Evolutionary conservation across 2,113 vertebrate species (phyloP).

Genomic region (Ceyx margarethae): DNA sequence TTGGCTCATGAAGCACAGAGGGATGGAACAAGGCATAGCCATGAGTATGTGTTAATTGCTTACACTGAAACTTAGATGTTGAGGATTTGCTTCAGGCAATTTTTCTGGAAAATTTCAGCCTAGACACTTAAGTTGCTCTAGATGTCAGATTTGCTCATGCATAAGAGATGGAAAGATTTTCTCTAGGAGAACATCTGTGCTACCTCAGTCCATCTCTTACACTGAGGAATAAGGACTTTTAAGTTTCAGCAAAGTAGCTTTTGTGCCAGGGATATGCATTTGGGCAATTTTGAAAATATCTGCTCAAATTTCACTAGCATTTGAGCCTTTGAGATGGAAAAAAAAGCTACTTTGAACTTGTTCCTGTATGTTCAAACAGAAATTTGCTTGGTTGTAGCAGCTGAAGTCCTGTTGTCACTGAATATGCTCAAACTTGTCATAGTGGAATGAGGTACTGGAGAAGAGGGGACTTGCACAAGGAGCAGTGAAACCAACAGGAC

Average conservation of each 20-base stretch:
- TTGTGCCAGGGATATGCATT: not conserved
- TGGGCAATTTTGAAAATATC: not conserved
- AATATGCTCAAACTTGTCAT: not conserved
- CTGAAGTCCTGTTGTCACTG: not conserved
- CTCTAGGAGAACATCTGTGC: not conserved
- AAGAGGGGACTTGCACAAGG: not conserved
- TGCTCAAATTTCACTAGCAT: not conserved
- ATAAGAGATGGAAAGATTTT: not conserved
- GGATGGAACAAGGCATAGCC: not conserved
- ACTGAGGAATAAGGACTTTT: not conserved
- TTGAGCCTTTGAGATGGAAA: not conserved
- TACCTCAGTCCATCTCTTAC: not conserved
- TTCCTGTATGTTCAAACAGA: not conserved
- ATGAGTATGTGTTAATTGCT: not conserved
- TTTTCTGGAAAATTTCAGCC: not conserved
- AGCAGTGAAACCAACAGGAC: not conserved
- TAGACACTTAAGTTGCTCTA: not conserved
- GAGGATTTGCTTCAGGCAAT: not conserved
- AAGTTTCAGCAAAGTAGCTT: not conserved
- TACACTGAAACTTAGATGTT: not conserved
- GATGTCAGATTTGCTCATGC: not conserved
- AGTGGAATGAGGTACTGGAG: not conserved
- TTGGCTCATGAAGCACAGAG: not conserved
- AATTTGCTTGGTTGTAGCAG: not conserved
- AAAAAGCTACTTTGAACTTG: not conserved